Base-by-base conservation (phyloP, 2,888 invertebrate genomes). In the Hypsopygia costalis region DNA sequence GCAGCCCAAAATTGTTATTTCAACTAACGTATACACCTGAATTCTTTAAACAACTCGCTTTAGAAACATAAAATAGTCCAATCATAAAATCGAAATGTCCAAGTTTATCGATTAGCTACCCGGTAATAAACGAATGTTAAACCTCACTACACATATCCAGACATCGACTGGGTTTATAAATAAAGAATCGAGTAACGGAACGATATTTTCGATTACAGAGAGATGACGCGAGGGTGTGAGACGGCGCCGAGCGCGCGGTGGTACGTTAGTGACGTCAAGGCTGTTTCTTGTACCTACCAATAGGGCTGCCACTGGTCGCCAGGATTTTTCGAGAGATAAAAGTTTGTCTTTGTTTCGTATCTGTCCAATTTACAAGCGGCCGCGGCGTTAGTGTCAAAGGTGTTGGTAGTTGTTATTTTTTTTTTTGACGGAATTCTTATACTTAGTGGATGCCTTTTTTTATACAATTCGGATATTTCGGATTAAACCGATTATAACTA, bases 131-230 rank as follows among this genome's bases (percentile, higher is more conserved):
- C 41, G 36, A 34, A 40, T 44, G 27, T 44, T 25, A 25, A 25
- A 25, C 25, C 25, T 25, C 25, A 53, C 55, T 51, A 55, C 57
- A 62, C 58, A 52, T 60, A 57, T 60, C 58, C 67, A 71, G 62
- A 62, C 59, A 58, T 55, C 48, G 54, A 39, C 42, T 50, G 46
- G 51, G 58, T 55, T 16, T 68, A 66, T 62, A 69, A 68, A 69
- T 69, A 69, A 63, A 68, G 60, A 61, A 59, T 58, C 50, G 58
- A 49, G 52, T 58, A 59, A 63, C 57, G 55, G 55, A 52, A 60
- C 60, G 62, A 61, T 67, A 68, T 64, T 65, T 67, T 64, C 53
- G 64, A 65, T 71, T 62, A 68, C 50, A 37, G 34, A 37, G 34
- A 67, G 62, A 60, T 69, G 66, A 62, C 58, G 61, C 50, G 58